Evolutionary conservation across 2,113 vertebrate species (phyloP).

Genomic region (Cottus gobio): DNA sequence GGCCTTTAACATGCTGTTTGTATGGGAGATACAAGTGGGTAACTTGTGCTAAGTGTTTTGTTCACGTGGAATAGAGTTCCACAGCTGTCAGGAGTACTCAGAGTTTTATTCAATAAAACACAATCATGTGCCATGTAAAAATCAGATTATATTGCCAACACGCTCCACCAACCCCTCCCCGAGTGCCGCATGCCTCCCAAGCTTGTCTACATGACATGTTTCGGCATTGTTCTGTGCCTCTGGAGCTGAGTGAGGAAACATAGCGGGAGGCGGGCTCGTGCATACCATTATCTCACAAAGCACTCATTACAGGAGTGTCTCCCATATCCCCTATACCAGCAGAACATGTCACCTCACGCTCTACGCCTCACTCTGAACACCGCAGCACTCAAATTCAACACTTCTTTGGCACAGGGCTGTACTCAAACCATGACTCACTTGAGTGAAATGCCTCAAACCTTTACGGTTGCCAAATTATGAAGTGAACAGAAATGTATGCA

Average conservation of each 20-base stretch:
- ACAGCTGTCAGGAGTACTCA: conserved; percentile 15
- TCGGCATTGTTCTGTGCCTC: conserved; percentile 66
- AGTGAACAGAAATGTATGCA: conserved; percentile 68
- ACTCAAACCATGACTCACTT: conserved; percentile 77
- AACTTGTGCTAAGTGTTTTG: background rate
- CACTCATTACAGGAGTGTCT: conserved; percentile 80
- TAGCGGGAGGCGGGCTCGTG: conserved; percentile 58
- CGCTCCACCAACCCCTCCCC: conserved; percentile 26
- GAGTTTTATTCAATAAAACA: conserved; percentile 31
- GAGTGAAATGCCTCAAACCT: conserved; percentile 76
- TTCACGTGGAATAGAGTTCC: background rate
- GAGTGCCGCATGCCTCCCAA: background rate
- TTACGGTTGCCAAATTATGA: conserved; percentile 68
- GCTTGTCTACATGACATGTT: conserved; percentile 65
- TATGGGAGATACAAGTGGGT: background rate
- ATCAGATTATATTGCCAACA: conserved; percentile 27
- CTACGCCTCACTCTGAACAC: conserved; percentile 52
- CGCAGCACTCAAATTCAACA: conserved; percentile 58
- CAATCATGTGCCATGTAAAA: conserved; percentile 29
- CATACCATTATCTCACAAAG: conserved; percentile 79
- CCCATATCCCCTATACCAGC: conserved; percentile 75
- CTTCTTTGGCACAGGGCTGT: conserved; percentile 63
- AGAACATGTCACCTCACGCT: conserved; percentile 82
- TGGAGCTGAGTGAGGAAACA: conserved; percentile 63
- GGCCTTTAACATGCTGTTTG: background rate